Percentiles rank a stretch among this genome's conserved stretches.
phyloP scores from a whole-genome alignment of 2,888 invertebrate species.

The Megamerina dolium region DNA sequence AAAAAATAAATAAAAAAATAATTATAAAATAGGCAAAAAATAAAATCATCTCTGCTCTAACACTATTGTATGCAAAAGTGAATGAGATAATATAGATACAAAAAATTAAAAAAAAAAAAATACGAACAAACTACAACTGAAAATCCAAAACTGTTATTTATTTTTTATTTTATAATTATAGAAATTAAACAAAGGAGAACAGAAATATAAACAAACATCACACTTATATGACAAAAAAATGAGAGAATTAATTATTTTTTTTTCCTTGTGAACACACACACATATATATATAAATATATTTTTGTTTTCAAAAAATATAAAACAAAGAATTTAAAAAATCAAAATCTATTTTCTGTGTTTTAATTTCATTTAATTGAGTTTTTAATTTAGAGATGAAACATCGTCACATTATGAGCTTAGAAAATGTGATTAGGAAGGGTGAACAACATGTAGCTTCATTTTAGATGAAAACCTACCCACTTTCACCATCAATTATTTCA shows the following conservation, averaged over 20 bases:
- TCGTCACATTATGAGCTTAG: no score
- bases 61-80: constrained; percentile 1
- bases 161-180: constrained; percentile 23
- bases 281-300: constrained; percentile 21
- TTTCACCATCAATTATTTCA: no score
- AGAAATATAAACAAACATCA: no score
- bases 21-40: constrained; percentile 2
- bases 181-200: no score
- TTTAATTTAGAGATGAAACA: constrained; percentile 3
- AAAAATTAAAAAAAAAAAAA: background rate
- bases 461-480: no score
- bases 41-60: no score
- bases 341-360: no score
- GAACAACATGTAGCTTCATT: no score
- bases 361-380: constrained; percentile 6
- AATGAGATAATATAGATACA: no score
- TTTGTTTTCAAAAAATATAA: constrained; percentile 21
- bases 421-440: no score
- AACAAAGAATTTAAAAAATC: constrained; percentile 15
- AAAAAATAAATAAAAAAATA: background rate
- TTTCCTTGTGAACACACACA: no score
- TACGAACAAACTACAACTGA: background rate
- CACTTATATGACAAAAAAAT: background rate
- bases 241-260: constrained; percentile 8
- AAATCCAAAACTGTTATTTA: constrained; percentile 23